Evolutionary conservation across 2,888 invertebrate genomes (phyloP).

Genomic region (Pocota personata): DNA sequence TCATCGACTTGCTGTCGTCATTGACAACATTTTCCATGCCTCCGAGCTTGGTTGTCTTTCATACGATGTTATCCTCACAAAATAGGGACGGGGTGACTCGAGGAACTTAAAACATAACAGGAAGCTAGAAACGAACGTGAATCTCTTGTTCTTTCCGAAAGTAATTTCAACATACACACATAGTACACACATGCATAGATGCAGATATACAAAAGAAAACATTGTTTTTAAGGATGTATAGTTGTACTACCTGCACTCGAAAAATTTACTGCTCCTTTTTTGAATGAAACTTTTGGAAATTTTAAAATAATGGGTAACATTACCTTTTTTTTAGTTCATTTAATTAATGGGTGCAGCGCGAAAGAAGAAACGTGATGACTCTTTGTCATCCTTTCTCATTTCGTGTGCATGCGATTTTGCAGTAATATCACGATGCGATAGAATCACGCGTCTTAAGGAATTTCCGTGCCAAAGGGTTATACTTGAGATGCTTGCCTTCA

Average conservation of each 20-base stretch:
- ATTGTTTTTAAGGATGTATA: not conserved
- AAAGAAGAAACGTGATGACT: constrained; percentile 21
- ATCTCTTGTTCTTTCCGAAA: constrained; percentile 43
- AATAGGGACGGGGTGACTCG: not conserved
- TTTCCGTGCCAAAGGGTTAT: constrained; percentile 42
- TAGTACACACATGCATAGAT: constrained; percentile 1
- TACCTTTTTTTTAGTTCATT: constrained; percentile 35
- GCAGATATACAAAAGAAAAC: not conserved
- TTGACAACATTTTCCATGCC: constrained; percentile 34
- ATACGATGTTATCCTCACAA: constrained; percentile 27
- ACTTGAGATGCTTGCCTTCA: constrained; percentile 7
- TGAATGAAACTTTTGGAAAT: not conserved
- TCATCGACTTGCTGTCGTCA: not conserved
- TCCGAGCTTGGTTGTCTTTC: constrained; percentile 24
- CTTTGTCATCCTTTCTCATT: not conserved
- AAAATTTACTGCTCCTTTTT: not conserved
- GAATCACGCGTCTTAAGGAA: constrained; percentile 18
- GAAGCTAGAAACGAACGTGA: constrained; percentile 32
- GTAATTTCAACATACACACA: constrained; percentile 16
- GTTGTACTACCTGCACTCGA: not conserved
- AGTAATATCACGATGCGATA: not conserved
- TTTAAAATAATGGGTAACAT: constrained; percentile 17
- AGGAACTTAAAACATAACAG: constrained; percentile 3
- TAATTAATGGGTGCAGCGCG: constrained; percentile 31
- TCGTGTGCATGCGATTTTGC: constrained; percentile 2